Percentiles rank a stretch among this genome's conserved stretches.
These are phyloP conservation scores for Tubulanus polymorphus DNA, from an alignment of 2,888 invertebrate genomes.

Conservation along the genomic window DNA sequence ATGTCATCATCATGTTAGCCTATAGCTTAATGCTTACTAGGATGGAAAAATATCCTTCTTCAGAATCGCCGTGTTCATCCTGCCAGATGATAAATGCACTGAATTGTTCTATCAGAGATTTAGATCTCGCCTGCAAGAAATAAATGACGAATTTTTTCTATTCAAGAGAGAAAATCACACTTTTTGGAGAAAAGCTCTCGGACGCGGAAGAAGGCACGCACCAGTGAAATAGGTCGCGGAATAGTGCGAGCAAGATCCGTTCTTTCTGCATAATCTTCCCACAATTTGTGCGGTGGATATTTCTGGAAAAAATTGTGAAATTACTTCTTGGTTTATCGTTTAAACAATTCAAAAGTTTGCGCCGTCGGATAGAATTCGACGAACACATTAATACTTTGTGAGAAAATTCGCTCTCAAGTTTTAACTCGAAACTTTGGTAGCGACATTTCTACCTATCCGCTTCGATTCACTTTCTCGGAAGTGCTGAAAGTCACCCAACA, in stretches of 20 bases:
- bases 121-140: constrained; percentile 30
- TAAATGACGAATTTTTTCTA: not conserved
- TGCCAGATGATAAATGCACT: constrained; percentile 40
- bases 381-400: too few species aligned
- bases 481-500: not conserved
- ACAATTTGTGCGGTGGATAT: constrained; percentile 34
- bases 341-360: too few species aligned
- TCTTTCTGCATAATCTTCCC: constrained; percentile 44
- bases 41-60: constrained; percentile 33
- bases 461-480: too few species aligned
- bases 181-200: not conserved
- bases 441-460: too few species aligned
- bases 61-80: constrained; percentile 38
- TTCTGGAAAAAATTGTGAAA: constrained; percentile 1
- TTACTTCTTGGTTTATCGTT: too few species aligned
- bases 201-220: constrained; percentile 17
- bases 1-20: too few species aligned
- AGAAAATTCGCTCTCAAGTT: too few species aligned
- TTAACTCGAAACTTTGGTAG: too few species aligned
- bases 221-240: constrained; percentile 34
- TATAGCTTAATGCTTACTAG: constrained; percentile 38
- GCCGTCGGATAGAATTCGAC: too few species aligned
- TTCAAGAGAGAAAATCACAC: constrained; percentile 2
- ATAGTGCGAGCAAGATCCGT: constrained; percentile 36
- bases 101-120: constrained; percentile 48